These are phyloP conservation scores for Drosophila trichaetosa DNA, from an alignment of 2,888 invertebrate genomes.

Conservation along the genomic window DNA sequence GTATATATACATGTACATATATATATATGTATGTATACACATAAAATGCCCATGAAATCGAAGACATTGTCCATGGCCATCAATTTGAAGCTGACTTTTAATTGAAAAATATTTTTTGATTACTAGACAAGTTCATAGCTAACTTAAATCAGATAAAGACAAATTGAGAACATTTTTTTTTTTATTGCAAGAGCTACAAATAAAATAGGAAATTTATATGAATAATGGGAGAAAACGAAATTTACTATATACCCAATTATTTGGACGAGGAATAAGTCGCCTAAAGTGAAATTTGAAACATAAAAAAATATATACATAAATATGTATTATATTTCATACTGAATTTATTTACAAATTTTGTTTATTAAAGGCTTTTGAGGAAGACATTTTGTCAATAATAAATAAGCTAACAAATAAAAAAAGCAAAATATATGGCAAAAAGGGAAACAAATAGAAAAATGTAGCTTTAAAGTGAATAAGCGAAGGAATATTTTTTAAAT, in stretches of 20 bases:
- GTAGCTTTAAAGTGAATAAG: neutral
- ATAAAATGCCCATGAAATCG: constrained; percentile 51
- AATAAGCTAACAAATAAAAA: neutral
- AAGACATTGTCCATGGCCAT: constrained; percentile 25
- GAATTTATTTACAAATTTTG: neutral
- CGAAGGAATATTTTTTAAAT: neutral
- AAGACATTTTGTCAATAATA: neutral
- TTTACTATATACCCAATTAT: neutral
- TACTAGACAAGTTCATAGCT: constrained; percentile 5
- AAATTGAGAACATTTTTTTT: constrained; percentile 7
- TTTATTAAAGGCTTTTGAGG: neutral
- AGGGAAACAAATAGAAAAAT: neutral
- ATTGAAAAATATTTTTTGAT: constrained; percentile 61
- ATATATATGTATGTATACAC: neutral
- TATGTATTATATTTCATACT: neutral
- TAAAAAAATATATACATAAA: neutral
- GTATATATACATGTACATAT: constrained; percentile 38
- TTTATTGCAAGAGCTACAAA: neutral
- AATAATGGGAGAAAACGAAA: neutral
- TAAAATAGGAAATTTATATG: neutral
- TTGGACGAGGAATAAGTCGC: neutral
- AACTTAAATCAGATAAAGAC: constrained; percentile 27
- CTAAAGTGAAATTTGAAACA: neutral
- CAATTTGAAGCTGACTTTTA: constrained; percentile 48
- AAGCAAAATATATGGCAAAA: neutral